phyloP scores from a whole-genome alignment of 2,797 vertebrate genomes.

The Rhadinocentrus ornatus region DNA sequence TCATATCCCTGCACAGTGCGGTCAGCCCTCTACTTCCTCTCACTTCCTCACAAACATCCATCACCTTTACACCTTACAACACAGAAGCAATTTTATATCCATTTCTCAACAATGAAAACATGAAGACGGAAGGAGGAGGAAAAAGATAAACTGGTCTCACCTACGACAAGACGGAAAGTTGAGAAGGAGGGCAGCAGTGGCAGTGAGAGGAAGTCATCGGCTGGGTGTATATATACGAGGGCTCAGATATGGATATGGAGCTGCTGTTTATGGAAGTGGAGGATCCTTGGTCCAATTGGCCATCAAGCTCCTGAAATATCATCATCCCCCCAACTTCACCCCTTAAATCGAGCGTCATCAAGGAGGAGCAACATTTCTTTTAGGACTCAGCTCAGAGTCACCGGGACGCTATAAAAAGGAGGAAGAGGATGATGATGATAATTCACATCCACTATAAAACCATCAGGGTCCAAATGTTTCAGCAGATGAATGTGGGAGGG shows the following conservation, averaged over 20 bases:
- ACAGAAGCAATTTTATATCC: slow-evolving; percentile 8
- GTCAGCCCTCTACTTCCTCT: not conserved
- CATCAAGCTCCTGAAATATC: slow-evolving; percentile 80
- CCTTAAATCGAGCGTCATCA: slow-evolving; percentile 30
- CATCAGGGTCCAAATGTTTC: slow-evolving; percentile 7
- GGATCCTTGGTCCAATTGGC: slow-evolving; percentile 78
- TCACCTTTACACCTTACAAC: slow-evolving; percentile 26
- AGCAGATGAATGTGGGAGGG: not conserved
- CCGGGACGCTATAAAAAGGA: slow-evolving; percentile 52
- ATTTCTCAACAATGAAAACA: slow-evolving; percentile 8
- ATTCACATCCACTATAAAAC: slow-evolving; percentile 35
- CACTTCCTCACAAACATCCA: slow-evolving; percentile 31
- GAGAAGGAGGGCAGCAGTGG: slow-evolving; percentile 58
- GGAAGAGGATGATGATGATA: slow-evolving; percentile 20
- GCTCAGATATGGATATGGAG: slow-evolving; percentile 58
- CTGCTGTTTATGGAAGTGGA: slow-evolving; percentile 82
- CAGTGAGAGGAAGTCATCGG: slow-evolving; percentile 48
- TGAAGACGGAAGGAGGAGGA: slow-evolving; percentile 31
- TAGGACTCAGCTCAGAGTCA: slow-evolving; percentile 25
- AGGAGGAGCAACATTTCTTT: slow-evolving; percentile 69
- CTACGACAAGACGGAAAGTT: slow-evolving; percentile 48
- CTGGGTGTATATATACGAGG: slow-evolving; percentile 67
- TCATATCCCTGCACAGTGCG: not conserved
- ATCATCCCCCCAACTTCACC: slow-evolving; percentile 39
- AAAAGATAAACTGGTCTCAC: slow-evolving; percentile 61